Conservation (phyloP, 2,888 invertebrate genomes). For the Agrochola lychnidis region DNA sequence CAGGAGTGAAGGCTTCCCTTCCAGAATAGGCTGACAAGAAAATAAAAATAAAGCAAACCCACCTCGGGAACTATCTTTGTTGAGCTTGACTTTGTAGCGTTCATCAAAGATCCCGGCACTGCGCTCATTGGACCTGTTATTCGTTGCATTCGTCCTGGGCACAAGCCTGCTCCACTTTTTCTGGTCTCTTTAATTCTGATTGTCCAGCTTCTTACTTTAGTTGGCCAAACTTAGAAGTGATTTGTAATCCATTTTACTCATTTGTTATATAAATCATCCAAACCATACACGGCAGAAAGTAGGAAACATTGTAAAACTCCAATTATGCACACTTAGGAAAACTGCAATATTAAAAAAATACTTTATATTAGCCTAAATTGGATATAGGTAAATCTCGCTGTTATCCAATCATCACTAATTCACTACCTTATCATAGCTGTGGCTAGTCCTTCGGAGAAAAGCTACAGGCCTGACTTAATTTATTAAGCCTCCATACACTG, state of each 20-base stretch:
- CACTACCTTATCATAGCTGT: neutral
- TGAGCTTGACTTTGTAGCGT: constrained; percentile 90
- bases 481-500: neutral
- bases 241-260: too few relatives aligned
- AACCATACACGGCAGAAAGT: too few relatives aligned
- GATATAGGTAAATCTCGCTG: neutral
- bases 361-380: neutral
- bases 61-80: constrained; percentile 88
- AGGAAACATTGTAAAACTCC: too few relatives aligned
- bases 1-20: neutral
- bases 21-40: neutral
- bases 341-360: constrained; percentile 88
- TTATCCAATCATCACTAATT: too few relatives aligned
- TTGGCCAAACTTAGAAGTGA: constrained; percentile 96
- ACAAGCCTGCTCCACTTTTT: constrained; percentile 30
- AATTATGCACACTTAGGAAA: constrained; percentile 94
- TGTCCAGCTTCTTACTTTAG: constrained; percentile 89
- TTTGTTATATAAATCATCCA: too few relatives aligned
- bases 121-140: constrained; percentile 62
- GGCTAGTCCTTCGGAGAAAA: neutral
- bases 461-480: neutral
- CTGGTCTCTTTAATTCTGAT: constrained; percentile 48
- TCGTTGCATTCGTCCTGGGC: constrained; percentile 21
- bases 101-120: constrained; percentile 84
- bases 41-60: neutral